Evolutionary conservation across 2,113 vertebrate species (phyloP).

Genomic region (Cephalophus harveyi): DNA sequence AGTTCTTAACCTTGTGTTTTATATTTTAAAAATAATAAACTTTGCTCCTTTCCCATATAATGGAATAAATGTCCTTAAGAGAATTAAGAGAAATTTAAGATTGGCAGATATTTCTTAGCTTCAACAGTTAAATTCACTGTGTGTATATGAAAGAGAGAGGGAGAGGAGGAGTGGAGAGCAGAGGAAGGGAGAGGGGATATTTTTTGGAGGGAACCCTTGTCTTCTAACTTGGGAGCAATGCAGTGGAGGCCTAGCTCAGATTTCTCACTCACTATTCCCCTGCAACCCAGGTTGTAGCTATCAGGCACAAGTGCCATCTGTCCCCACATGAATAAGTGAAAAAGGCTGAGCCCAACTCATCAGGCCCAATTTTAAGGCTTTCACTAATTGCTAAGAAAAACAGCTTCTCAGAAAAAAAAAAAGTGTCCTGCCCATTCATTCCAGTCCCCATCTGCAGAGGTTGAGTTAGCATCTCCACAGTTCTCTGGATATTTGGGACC

Average conservation of each 20-base stretch:
- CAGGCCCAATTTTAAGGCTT: background rate
- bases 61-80: background rate
- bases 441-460: background rate
- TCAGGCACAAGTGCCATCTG: background rate
- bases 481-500: background rate
- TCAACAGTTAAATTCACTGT: background rate
- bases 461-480: background rate
- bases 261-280: background rate
- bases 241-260: background rate
- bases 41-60: background rate
- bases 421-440: background rate
- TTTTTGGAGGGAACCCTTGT: background rate
- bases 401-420: background rate
- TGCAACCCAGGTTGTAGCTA: background rate
- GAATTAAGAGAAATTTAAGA: background rate
- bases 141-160: background rate
- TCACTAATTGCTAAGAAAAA: slow-evolving; percentile 29
- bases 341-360: background rate
- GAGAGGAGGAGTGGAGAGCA: background rate
- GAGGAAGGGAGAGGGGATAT: background rate
- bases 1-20: background rate
- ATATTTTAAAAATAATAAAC: slow-evolving; percentile 37
- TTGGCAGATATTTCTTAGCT: background rate
- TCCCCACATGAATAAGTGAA: background rate
- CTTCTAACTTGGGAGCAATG: background rate